phyloP scores from a whole-genome alignment of 2,888 invertebrate genomes.

The Ptilodon capucinus region DNA sequence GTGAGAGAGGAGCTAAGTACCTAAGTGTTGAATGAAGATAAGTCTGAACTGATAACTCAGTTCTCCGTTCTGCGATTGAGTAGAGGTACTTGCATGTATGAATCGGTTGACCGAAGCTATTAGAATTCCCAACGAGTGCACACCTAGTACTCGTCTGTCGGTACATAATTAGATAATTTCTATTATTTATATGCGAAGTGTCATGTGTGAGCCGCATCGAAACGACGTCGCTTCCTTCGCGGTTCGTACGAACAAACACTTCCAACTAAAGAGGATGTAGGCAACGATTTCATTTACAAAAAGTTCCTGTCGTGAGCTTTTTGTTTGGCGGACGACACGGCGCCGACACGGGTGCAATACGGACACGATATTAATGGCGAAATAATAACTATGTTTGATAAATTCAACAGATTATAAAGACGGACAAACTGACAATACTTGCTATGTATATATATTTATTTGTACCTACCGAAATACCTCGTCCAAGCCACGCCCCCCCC shows the following conservation, averaged over 20 bases:
- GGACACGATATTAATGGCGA: not conserved
- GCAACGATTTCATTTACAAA: slow-evolving; percentile 67
- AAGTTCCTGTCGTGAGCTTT: slow-evolving; percentile 62
- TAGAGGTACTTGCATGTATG: not conserved
- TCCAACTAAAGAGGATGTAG: slow-evolving; percentile 76
- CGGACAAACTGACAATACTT: too few relatives aligned
- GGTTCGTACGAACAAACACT: slow-evolving; percentile 63
- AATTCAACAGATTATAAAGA: too few relatives aligned
- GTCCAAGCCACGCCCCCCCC: too few relatives aligned
- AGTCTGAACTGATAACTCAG: too few relatives aligned
- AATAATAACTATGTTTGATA: too few relatives aligned
- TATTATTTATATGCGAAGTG: slow-evolving; percentile 79
- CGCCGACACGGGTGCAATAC: not conserved
- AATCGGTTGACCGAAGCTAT: slow-evolving; percentile 41
- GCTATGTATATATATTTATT: too few relatives aligned
- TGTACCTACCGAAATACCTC: too few relatives aligned
- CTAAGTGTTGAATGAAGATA: too few relatives aligned
- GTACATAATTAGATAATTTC: slow-evolving; percentile 80
- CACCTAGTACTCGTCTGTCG: slow-evolving; percentile 60
- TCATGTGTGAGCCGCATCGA: slow-evolving; percentile 60
- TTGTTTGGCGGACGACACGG: not conserved
- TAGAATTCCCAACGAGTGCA: slow-evolving; percentile 65
- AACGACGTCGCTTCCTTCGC: slow-evolving; percentile 69
- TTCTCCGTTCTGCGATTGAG: too few relatives aligned
- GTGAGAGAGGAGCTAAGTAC: too few relatives aligned